These are phyloP conservation scores for Neoseiulus cucumeris DNA, from an alignment of 1,140 invertebrate genomes.

Conservation along the genomic window DNA sequence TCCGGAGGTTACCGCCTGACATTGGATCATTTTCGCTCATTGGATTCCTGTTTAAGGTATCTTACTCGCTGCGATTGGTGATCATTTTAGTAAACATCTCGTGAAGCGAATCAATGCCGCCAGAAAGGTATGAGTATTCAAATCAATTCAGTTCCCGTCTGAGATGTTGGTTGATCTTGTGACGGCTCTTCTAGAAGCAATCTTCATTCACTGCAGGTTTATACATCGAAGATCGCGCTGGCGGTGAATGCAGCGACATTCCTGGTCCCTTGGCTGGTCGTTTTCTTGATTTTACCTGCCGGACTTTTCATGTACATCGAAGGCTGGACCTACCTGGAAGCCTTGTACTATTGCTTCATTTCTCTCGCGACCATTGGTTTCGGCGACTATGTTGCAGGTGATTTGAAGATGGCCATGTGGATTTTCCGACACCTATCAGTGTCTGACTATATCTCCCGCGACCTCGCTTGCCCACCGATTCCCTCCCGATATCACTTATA, in stretches of 20 bases:
- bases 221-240: neutral
- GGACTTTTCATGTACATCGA: conserved; percentile 69
- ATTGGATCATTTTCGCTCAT: no score
- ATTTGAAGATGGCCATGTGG: no score
- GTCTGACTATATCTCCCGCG: no score
- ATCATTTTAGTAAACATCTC: conserved; percentile 21
- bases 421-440: no score
- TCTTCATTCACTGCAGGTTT: neutral
- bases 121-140: conserved; percentile 1
- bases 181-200: neutral
- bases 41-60: conserved; percentile 10
- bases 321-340: conserved; percentile 66
- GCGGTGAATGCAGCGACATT: conserved; percentile 17
- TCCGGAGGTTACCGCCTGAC: no score
- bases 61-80: conserved; percentile 21
- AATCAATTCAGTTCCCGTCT: neutral
- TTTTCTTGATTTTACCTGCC: conserved; percentile 81
- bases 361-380: conserved; percentile 84
- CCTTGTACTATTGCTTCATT: conserved; percentile 76
- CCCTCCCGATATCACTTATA: neutral
- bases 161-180: neutral
- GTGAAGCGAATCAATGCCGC: conserved; percentile 16
- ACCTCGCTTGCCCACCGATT: neutral
- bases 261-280: conserved; percentile 56
- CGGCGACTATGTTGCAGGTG: conserved; percentile 71